phyloP scores from a whole-genome alignment of 2,797 vertebrate genomes.

The Botia almorhae region DNA sequence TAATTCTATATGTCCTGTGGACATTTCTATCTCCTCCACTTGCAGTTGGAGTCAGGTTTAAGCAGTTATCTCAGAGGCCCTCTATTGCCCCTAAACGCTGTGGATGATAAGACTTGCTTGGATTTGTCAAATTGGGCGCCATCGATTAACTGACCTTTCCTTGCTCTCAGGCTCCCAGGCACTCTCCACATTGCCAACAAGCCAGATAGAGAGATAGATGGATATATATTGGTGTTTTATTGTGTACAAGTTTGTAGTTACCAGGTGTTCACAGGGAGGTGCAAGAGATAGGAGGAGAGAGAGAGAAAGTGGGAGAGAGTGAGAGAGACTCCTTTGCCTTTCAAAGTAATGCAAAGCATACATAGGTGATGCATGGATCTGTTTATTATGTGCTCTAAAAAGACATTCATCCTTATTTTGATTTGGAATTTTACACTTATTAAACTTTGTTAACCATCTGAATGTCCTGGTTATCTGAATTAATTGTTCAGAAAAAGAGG shows the following conservation, averaged over 20 bases:
- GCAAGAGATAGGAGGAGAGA: slow-evolving; percentile 52
- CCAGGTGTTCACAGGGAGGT: slow-evolving; percentile 71
- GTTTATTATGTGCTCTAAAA: not conserved
- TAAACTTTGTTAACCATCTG: not conserved
- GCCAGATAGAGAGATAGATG: slow-evolving; percentile 81
- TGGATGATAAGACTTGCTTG: slow-evolving; percentile 82
- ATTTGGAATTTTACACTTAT: not conserved
- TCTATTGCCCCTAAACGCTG: slow-evolving; percentile 77
- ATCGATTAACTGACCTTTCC: slow-evolving; percentile 87
- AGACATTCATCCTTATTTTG: not conserved
- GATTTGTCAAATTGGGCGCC: slow-evolving; percentile 85
- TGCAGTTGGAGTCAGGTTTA: slow-evolving; percentile 70
- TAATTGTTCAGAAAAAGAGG: not conserved
- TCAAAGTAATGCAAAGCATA: not conserved
- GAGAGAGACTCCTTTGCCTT: slow-evolving; percentile 15
- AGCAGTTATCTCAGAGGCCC: slow-evolving; percentile 80
- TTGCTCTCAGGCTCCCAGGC: slow-evolving; percentile 78
- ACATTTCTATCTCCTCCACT: slow-evolving; percentile 65
- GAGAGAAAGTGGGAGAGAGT: slow-evolving; percentile 9
- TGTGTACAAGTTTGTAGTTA: slow-evolving; percentile 82
- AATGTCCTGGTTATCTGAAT: not conserved
- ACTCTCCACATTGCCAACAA: slow-evolving; percentile 79
- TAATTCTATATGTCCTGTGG: slow-evolving; percentile 44
- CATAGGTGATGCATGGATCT: not conserved
- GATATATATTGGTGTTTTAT: slow-evolving; percentile 78